Evolutionary conservation across 2,113 vertebrate species (phyloP).

Genomic region (Grallaria varia): DNA sequence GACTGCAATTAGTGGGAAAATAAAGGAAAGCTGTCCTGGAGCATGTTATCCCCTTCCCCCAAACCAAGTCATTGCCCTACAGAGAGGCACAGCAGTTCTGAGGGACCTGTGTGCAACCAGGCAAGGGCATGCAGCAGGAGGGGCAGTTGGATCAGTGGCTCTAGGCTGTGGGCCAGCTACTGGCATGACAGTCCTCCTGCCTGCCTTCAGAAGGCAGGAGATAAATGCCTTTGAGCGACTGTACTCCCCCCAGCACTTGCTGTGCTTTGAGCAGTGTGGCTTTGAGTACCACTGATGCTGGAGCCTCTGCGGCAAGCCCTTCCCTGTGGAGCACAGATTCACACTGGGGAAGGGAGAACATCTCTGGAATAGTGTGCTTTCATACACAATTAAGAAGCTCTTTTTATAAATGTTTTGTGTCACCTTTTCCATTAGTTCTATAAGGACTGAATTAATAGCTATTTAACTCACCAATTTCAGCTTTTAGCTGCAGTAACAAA

Average conservation of each 20-base stretch:
- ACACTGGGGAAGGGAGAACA: neutral
- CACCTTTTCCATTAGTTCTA: neutral
- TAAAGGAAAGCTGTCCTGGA: neutral
- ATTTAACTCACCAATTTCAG: neutral
- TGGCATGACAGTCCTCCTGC: neutral
- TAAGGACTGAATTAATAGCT: neutral
- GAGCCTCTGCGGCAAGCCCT: neutral
- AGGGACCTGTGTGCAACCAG: neutral
- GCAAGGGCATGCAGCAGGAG: neutral
- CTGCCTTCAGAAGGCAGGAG: neutral
- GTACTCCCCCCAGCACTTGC: neutral
- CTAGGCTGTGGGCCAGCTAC: neutral
- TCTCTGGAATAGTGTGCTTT: neutral
- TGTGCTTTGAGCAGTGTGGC: neutral
- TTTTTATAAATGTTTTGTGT: neutral
- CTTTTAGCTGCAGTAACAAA: neutral
- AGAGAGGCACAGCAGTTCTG: neutral
- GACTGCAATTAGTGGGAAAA: neutral
- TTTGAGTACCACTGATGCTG: neutral
- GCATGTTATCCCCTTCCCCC: neutral
- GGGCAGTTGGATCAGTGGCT: accelerated
- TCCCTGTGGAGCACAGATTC: neutral
- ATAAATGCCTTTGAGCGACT: neutral
- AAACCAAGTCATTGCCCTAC: accelerated
- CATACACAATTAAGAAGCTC: neutral